phyloP scores from a whole-genome alignment of 2,888 invertebrate genomes.

The Nowickia ferox region DNA sequence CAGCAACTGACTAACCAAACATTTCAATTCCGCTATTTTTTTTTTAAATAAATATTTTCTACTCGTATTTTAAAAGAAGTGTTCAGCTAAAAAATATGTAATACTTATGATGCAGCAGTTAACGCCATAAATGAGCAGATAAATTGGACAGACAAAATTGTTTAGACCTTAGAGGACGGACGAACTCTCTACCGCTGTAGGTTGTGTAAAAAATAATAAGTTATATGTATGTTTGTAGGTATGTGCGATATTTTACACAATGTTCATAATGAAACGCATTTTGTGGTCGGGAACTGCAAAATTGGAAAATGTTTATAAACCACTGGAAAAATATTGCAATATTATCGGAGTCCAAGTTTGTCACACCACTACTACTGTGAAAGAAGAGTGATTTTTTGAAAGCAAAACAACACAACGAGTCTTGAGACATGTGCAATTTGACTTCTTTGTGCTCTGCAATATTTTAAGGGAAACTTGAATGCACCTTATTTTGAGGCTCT shows the following conservation, averaged over 20 bases:
- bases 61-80: slow-evolving; percentile 49
- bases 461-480: too few species aligned
- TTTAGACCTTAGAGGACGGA: background rate
- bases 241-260: slow-evolving; percentile 10
- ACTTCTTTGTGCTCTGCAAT: too few species aligned
- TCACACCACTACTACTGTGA: background rate
- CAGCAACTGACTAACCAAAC: slow-evolving; percentile 60
- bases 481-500: too few species aligned
- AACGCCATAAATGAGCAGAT: slow-evolving; percentile 57
- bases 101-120: slow-evolving; percentile 58
- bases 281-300: slow-evolving; percentile 53
- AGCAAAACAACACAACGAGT: too few species aligned
- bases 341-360: background rate
- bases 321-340: background rate
- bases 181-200: slow-evolving; percentile 25
- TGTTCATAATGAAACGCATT: slow-evolving; percentile 39
- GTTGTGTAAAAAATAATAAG: background rate
- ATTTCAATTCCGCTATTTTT: slow-evolving; percentile 44
- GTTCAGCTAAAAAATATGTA: slow-evolving; percentile 56
- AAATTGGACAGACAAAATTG: slow-evolving; percentile 20
- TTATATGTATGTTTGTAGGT: background rate
- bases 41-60: slow-evolving; percentile 9
- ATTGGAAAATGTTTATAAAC: slow-evolving; percentile 1
- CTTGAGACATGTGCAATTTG: too few species aligned
- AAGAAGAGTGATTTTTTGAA: too few species aligned